These are phyloP conservation scores for Drosophila parabipectinata DNA, from an alignment of 1,140 invertebrate species.

Conservation along the genomic window DNA sequence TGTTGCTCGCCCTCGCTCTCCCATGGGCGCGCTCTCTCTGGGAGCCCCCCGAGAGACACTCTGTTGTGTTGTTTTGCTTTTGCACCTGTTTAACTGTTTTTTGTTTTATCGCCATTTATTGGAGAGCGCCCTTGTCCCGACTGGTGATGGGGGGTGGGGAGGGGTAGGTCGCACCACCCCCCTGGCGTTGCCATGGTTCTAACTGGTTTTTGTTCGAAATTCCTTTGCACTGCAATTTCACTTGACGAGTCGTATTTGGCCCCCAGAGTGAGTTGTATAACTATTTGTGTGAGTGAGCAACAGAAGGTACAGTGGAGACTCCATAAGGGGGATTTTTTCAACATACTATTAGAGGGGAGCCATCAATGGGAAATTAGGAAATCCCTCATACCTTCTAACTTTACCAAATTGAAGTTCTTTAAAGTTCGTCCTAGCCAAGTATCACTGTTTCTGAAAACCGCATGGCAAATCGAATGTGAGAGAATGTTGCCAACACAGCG, in stretches of 20 bases:
- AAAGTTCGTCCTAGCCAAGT: background rate
- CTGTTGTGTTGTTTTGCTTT: slow-evolving; percentile 60
- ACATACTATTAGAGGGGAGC: too few species aligned
- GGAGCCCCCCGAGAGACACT: background rate
- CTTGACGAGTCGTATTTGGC: slow-evolving; percentile 45
- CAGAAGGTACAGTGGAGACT: slow-evolving; percentile 16
- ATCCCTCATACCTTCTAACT: too few species aligned
- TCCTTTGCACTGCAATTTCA: slow-evolving; percentile 68
- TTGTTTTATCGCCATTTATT: slow-evolving; percentile 46
- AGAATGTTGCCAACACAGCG: slow-evolving; percentile 46
- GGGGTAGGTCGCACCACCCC: background rate
- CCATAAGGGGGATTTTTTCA: background rate
- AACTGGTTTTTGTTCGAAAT: slow-evolving; percentile 67
- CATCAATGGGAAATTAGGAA: too few species aligned
- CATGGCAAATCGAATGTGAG: slow-evolving; percentile 32
- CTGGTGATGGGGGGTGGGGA: background rate
- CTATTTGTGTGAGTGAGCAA: slow-evolving; percentile 31
- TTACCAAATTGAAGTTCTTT: too few species aligned
- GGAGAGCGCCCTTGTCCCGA: background rate
- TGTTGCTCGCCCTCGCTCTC: slow-evolving; percentile 1
- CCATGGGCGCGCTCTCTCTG: slow-evolving; percentile 1
- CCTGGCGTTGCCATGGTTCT: slow-evolving; percentile 49
- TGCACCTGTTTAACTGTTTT: slow-evolving; percentile 79
- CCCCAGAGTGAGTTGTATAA: slow-evolving; percentile 61
- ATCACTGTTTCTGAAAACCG: slow-evolving; percentile 29